Percentiles rank a stretch among this genome's conserved stretches.
phyloP scores from a whole-genome alignment of 2,113 vertebrate species.

The Catagonus wagneri region DNA sequence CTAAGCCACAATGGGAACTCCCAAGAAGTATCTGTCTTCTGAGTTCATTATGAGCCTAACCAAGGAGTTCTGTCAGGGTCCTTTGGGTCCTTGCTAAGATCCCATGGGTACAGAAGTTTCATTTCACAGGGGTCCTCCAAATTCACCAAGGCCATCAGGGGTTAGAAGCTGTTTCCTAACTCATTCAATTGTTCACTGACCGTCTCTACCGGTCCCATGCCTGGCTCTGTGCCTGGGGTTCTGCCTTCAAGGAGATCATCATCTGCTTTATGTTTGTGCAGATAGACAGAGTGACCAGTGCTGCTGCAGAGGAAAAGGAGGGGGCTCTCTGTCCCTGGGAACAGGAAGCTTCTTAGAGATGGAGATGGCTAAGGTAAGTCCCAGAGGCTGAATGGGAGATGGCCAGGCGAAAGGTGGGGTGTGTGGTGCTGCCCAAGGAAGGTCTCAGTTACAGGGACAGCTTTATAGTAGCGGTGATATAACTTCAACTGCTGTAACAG shows the following conservation, averaged over 20 bases:
- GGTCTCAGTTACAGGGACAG: not conserved
- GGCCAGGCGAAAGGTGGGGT: not conserved
- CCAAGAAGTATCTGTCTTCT: not conserved
- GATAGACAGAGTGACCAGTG: not conserved
- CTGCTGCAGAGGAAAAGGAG: not conserved
- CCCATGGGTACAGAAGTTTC: not conserved
- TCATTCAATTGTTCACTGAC: not conserved
- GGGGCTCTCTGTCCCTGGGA: not conserved
- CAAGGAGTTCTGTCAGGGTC: not conserved
- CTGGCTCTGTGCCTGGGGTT: not conserved
- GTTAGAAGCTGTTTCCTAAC: not conserved
- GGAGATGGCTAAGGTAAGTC: not conserved
- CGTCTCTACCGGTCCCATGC: not conserved
- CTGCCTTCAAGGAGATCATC: not conserved
- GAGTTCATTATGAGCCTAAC: not conserved
- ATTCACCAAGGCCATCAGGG: not conserved
- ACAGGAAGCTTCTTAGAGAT: not conserved
- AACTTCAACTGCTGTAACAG: not conserved
- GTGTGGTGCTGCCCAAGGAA: not conserved
- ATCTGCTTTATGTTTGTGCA: not conserved
- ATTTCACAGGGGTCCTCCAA: not conserved
- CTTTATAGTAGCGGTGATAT: not conserved
- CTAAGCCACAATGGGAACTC: too few relatives aligned
- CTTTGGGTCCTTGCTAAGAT: not conserved
- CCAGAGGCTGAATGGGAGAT: not conserved